These are phyloP conservation scores for Reticulitermes lucifugus DNA, from an alignment of 2,888 invertebrate genomes.

Conservation along the genomic window DNA sequence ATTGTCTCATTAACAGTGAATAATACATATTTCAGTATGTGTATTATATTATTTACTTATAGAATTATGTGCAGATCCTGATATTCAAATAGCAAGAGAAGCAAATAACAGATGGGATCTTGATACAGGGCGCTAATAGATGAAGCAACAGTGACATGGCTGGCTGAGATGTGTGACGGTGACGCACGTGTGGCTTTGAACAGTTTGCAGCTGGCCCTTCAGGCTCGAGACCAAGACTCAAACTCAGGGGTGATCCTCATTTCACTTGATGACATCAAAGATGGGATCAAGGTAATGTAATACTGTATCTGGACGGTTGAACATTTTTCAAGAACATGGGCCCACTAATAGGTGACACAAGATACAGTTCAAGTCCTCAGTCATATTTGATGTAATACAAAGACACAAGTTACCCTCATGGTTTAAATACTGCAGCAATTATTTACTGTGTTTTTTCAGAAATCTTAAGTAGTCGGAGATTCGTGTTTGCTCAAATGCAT, in stretches of 20 bases:
- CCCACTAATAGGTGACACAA: too few relatives aligned
- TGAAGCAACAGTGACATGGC: slow-evolving; percentile 73
- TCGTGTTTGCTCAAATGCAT: too few relatives aligned
- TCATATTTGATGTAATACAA: too few relatives aligned
- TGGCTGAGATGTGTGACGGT: slow-evolving; percentile 83
- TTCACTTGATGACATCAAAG: slow-evolving; percentile 75
- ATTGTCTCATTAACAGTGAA: neutral
- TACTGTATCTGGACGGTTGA: neutral
- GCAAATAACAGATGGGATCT: neutral
- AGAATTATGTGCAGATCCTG: neutral
- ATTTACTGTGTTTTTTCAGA: too few relatives aligned
- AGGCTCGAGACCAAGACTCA: slow-evolving; percentile 63
- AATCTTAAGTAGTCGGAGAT: too few relatives aligned
- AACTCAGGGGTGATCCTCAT: slow-evolving; percentile 64
- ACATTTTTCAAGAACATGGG: too few relatives aligned
- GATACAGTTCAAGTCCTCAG: too few relatives aligned
- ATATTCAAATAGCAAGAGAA: too few relatives aligned
- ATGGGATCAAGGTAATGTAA: slow-evolving; percentile 73
- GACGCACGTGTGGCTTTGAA: slow-evolving; percentile 84
- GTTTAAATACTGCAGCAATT: too few relatives aligned
- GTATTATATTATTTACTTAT: neutral
- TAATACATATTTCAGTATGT: neutral
- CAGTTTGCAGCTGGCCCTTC: slow-evolving; percentile 78
- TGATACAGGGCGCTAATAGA: slow-evolving; percentile 64
- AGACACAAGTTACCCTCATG: too few relatives aligned